Conservation (phyloP, 2,888 invertebrate genomes). For the Pheosia tremula region DNA sequence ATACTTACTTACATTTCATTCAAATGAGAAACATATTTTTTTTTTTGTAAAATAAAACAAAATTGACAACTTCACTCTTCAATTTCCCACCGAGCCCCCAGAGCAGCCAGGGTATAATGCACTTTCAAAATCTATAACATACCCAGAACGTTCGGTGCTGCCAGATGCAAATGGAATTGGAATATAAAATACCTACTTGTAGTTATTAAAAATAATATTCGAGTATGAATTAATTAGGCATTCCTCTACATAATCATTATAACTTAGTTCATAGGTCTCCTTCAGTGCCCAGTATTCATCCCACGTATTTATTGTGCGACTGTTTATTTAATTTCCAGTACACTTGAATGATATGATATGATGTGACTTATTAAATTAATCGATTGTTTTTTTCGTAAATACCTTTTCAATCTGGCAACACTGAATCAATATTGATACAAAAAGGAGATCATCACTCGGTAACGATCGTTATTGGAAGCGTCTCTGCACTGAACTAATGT, state of each 20-base stretch:
- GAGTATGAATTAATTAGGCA: not conserved
- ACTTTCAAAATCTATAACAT: not conserved
- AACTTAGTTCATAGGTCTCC: too few species aligned
- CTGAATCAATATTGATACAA: conserved; percentile 16
- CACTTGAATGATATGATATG: too few species aligned
- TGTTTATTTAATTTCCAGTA: too few species aligned
- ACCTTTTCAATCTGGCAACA: conserved; percentile 1
- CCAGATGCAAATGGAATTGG: conserved; percentile 1
- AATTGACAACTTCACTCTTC: too few species aligned
- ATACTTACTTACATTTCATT: too few species aligned
- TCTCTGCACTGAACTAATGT: conserved; percentile 35
- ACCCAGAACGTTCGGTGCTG: not conserved
- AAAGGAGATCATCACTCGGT: conserved; percentile 32
- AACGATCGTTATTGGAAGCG: conserved; percentile 34
- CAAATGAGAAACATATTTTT: too few species aligned
- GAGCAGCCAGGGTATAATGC: not conserved
- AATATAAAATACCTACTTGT: not conserved
- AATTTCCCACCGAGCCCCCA: too few species aligned
- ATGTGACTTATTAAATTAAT: too few species aligned
- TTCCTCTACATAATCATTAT: not conserved
- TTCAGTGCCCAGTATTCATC: too few species aligned
- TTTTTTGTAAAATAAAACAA: too few species aligned
- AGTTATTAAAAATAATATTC: not conserved
- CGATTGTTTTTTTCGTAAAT: too few species aligned
- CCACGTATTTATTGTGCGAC: too few species aligned